phyloP scores from a whole-genome alignment of 2,113 vertebrate genomes.

The Parus major region DNA sequence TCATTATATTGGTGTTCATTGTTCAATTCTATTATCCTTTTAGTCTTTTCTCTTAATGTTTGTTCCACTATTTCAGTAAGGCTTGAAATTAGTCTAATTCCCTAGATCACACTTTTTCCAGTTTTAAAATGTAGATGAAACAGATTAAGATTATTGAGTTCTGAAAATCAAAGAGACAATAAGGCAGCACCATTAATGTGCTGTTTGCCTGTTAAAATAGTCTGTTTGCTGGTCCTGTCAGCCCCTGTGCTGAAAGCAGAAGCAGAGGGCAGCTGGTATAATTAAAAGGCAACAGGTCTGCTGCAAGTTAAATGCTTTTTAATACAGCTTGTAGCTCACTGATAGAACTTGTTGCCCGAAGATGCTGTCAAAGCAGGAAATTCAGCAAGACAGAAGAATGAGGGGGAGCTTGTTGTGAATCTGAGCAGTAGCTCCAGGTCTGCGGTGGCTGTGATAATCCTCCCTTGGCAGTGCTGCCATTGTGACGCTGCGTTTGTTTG shows the following conservation, averaged over 20 bases:
- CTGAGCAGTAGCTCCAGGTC: not conserved
- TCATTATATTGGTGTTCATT: conserved; percentile 27
- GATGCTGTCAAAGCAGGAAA: conserved; percentile 2
- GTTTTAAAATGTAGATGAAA: conserved; percentile 49
- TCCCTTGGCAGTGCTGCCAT: not conserved
- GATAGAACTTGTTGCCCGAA: not conserved
- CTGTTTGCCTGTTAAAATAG: not conserved
- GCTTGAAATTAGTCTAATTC: conserved; percentile 60
- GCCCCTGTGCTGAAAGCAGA: not conserved
- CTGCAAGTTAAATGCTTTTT: not conserved
- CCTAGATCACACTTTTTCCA: conserved; percentile 30
- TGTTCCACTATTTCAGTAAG: conserved; percentile 52
- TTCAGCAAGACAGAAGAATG: not conserved
- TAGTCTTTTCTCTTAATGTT: conserved; percentile 38
- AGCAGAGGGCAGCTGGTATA: not conserved
- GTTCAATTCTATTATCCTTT: conserved; percentile 51
- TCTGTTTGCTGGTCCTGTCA: not conserved
- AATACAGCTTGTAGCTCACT: not conserved
- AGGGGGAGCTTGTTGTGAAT: not conserved
- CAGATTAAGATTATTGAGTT: conserved; percentile 36
- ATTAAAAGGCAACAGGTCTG: conserved; percentile 21
- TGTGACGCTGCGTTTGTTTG: not conserved
- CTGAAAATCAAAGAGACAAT: conserved; percentile 43
- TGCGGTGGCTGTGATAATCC: not conserved
- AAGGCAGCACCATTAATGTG: not conserved